These are phyloP conservation scores for Tenualosa ilisha DNA, from an alignment of 2,797 vertebrate species.

Conservation along the genomic window DNA sequence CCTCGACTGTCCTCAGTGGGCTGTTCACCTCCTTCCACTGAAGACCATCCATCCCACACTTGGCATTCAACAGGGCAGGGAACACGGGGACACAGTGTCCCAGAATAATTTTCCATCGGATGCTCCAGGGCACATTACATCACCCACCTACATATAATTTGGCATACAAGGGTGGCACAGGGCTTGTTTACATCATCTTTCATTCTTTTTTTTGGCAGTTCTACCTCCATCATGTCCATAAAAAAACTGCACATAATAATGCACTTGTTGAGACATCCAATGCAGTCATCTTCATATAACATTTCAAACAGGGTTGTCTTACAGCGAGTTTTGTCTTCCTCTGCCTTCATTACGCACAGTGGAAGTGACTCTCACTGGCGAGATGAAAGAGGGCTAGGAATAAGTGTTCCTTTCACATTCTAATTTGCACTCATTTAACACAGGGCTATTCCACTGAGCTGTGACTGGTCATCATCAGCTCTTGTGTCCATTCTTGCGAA, in stretches of 20 bases:
- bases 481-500: constrained; percentile 58
- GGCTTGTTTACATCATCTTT: constrained; percentile 34
- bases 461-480: constrained; percentile 47
- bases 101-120: constrained; percentile 34
- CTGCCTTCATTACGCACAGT: not conserved
- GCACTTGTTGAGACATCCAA: constrained; percentile 77
- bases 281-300: constrained; percentile 57
- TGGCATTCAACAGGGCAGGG: constrained; percentile 57
- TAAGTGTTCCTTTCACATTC: constrained; percentile 42
- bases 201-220: constrained; percentile 67
- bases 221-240: constrained; percentile 54
- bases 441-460: constrained; percentile 56
- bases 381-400: constrained; percentile 9
- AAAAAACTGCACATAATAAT: constrained; percentile 65
- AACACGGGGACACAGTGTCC: constrained; percentile 33
- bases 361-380: not conserved
- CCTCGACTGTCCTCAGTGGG: constrained; percentile 40
- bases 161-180: constrained; percentile 55
- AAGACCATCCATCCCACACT: constrained; percentile 58
- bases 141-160: constrained; percentile 54
- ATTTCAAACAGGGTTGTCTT: constrained; percentile 6
- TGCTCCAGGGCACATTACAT: constrained; percentile 39
- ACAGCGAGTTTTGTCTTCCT: constrained; percentile 6
- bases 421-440: constrained; percentile 54
- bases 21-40: constrained; percentile 40